Conservation (phyloP, 2,888 invertebrate genomes). For the Epiperipatus broadwayi region DNA sequence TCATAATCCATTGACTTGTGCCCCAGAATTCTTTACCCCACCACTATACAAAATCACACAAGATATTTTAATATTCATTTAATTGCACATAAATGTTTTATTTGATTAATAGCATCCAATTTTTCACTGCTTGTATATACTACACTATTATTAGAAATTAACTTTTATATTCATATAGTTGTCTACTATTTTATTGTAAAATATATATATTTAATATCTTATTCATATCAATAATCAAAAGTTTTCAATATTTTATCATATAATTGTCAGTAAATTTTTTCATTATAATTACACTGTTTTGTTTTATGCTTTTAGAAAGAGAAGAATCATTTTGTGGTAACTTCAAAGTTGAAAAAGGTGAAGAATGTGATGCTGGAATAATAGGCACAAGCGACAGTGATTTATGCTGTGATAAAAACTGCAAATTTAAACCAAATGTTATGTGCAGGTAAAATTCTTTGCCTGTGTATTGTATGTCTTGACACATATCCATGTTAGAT, state of each 20-base stretch:
- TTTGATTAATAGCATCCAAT: too few species aligned
- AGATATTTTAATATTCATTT: too few species aligned
- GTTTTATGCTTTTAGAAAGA: slow-evolving; percentile 73
- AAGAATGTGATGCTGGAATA: slow-evolving; percentile 88
- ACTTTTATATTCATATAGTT: too few species aligned
- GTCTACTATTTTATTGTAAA: too few species aligned
- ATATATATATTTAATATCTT: slow-evolving; percentile 10
- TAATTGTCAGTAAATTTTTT: slow-evolving; percentile 5
- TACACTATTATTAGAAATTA: too few species aligned
- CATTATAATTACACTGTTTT: too few species aligned
- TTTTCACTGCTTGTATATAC: too few species aligned
- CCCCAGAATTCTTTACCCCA: too few species aligned
- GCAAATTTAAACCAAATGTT: slow-evolving; percentile 66
- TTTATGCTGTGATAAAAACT: slow-evolving; percentile 78
- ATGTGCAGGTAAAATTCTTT: slow-evolving; percentile 52
- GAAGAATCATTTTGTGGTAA: slow-evolving; percentile 93
- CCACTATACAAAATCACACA: too few species aligned
- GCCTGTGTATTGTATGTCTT: neutral
- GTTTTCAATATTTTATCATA: neutral
- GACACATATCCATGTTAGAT: neutral
- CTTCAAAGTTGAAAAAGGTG: slow-evolving; percentile 77
- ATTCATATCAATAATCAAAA: too few species aligned
- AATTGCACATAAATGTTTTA: too few species aligned
- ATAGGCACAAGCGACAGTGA: slow-evolving; percentile 82
- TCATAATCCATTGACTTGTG: too few species aligned